Evolutionary conservation across 1,140 invertebrate species (phyloP), one percentile per base, ranked within the genome.

Genomic region (Trichoplusia ni): DNA sequence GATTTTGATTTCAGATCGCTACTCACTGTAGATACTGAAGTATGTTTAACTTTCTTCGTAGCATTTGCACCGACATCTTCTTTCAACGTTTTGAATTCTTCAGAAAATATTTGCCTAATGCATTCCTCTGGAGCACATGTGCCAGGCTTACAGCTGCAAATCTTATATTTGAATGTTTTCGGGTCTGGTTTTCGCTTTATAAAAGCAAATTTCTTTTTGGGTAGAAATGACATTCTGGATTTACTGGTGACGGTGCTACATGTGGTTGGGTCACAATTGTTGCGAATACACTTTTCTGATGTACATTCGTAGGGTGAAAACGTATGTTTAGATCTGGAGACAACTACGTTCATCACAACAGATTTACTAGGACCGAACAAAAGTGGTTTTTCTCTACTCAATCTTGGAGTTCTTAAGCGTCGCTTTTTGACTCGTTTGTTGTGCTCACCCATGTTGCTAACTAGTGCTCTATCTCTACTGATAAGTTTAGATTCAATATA

Each of bases 361-460:
- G 46, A 49, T 4, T 49, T 49, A 49, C 46, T 49, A 29, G 46
- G 25, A 5, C 46, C 46, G 18, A 49, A 49, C 14, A 18, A 5
- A 8, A 16, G 46, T 9, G 13, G 25, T 31, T 49, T 49, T n/a
- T 8, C 14, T 49, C 14, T 46, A 46, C 25, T 14, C 7, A 16
- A 7, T 6, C 14, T 31, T 18, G 4, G 4, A 21, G 8, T 1
- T 11, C 11, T 23, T 4, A n/a, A n/a, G 1, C 29, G 5, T 6
- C 1, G 46, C 18, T 49, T 49, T 49, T 16, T 27, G 18, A n/a
- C 13, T 16, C 6, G 9, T n/a, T 29, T 8, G 9, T n/a, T 4
- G 3, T 3, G 18, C 18, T 31, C 25, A 18, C 13, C n/a, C 46
- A 49, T 49, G 13, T n/a, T n/a, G n/a, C n/a, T n/a, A n/a, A n/a